Evolutionary conservation across 2,888 invertebrate species (phyloP).

Genomic region (Antheraea yamamai): DNA sequence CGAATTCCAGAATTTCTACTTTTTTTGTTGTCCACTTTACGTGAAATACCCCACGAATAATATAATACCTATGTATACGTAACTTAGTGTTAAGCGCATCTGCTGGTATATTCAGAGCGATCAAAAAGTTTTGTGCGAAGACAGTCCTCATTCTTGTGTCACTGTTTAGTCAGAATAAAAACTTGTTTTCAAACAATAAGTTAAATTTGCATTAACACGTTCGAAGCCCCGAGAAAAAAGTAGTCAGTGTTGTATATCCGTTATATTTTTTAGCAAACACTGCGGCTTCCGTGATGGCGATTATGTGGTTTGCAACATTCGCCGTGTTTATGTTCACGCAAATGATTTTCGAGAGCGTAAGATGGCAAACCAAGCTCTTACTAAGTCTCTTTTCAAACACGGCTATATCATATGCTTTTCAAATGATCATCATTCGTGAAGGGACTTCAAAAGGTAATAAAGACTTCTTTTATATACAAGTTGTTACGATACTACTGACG

Average conservation of each 20-base stretch:
- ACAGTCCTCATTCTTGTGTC: too few species aligned
- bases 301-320: slow-evolving; percentile 89
- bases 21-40: too few species aligned
- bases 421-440: slow-evolving; percentile 89
- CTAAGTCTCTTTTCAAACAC: slow-evolving; percentile 88
- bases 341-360: slow-evolving; percentile 84
- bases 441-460: slow-evolving; percentile 85
- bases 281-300: slow-evolving; percentile 89
- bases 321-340: slow-evolving; percentile 88
- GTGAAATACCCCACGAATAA: too few species aligned
- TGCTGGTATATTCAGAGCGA: too few species aligned
- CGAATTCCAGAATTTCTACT: too few species aligned
- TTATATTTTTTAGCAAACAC: slow-evolving; percentile 85
- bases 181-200: too few species aligned
- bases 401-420: slow-evolving; percentile 90
- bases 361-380: slow-evolving; percentile 81
- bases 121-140: too few species aligned
- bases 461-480: slow-evolving; percentile 4
- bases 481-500: background rate
- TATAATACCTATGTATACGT: too few species aligned
- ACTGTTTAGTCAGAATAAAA: too few species aligned
- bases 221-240: too few species aligned
- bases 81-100: too few species aligned
- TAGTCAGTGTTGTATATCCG: background rate
- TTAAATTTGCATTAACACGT: too few species aligned